Percentiles rank a stretch among this genome's conserved stretches.
Conservation (phyloP, 2,797 vertebrate species). For the Macropus fuliginosus region DNA sequence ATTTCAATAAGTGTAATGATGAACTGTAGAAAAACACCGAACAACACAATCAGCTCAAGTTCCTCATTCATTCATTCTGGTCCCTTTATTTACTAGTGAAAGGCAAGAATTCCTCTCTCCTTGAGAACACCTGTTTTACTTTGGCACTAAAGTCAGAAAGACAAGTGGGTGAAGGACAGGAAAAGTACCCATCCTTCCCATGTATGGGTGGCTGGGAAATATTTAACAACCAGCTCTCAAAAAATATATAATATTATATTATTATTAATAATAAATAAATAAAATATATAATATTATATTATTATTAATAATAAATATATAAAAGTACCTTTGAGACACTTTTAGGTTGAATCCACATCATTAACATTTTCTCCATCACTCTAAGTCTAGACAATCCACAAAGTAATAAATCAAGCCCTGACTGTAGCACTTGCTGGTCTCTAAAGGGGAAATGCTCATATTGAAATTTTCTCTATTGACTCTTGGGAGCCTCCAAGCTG, state of each 20-base stretch:
- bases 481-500: neutral
- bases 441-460: neutral
- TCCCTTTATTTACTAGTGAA: slow-evolving; percentile 16
- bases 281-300: too few relatives aligned
- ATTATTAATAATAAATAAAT: too few relatives aligned
- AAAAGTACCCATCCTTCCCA: neutral
- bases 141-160: neutral
- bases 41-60: neutral
- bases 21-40: slow-evolving; percentile 1
- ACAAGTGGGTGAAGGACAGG: neutral
- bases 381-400: neutral
- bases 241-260: neutral
- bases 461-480: neutral
- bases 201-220: neutral
- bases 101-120: neutral
- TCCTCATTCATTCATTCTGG: neutral
- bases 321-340: neutral
- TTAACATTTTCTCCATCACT: neutral
- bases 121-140: neutral
- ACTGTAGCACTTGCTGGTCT: neutral
- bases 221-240: neutral
- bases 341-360: neutral
- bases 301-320: neutral
- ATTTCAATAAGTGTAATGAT: slow-evolving; percentile 3
- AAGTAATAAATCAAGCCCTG: neutral